phyloP scores from a whole-genome alignment of 2,113 vertebrate species.

The Chloroceryle aenea region DNA sequence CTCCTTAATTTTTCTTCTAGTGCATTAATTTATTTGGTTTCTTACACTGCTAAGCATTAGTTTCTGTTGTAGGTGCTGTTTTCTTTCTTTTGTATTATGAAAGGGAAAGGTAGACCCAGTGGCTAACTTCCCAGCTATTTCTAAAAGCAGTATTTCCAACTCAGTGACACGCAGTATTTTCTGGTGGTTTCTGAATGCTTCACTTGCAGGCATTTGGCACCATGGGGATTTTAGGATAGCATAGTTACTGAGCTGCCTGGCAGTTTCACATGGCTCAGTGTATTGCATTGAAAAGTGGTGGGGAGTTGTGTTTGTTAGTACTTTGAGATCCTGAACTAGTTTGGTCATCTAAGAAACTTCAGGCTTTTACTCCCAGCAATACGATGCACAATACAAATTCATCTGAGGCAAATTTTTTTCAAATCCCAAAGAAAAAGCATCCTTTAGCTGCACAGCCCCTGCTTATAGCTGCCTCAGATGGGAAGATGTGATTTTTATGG shows the following conservation, averaged over 20 bases:
- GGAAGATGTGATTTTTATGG: not conserved
- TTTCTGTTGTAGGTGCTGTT: not conserved
- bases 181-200: not conserved
- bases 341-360: not conserved
- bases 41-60: not conserved
- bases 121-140: not conserved
- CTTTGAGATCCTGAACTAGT: not conserved
- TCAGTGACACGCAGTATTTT: not conserved
- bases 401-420: not conserved
- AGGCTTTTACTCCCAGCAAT: not conserved
- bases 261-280: not conserved
- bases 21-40: not conserved
- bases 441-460: too few species aligned
- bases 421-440: too few species aligned
- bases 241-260: not conserved
- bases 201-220: not conserved
- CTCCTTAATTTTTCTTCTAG: not conserved
- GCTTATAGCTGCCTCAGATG: not conserved
- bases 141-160: not conserved
- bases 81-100: not conserved
- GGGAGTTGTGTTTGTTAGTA: not conserved
- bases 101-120: not conserved
- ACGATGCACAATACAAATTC: not conserved
- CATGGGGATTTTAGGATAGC: not conserved
- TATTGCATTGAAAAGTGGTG: fast-evolving